Percentiles rank a stretch among this genome's conserved stretches.
Conservation (phyloP, 2,888 invertebrate species). For the Ochropacha duplaris region DNA sequence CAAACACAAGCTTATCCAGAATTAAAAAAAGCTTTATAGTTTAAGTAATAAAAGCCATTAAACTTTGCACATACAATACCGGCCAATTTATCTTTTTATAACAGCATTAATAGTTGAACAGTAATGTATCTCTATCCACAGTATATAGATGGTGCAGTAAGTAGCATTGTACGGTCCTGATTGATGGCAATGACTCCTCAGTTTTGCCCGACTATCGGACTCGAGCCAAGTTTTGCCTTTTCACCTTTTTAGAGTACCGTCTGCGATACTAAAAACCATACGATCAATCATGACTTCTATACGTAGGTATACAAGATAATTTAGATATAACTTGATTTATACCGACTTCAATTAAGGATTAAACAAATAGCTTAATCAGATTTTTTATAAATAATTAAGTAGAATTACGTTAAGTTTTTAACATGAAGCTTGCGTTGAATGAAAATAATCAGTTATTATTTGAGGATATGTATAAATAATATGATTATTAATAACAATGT, state of each 20-base stretch:
- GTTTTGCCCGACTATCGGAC: conserved; percentile 42
- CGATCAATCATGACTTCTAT: not conserved
- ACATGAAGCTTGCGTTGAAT: no score
- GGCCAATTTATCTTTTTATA: not conserved
- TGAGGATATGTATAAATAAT: no score
- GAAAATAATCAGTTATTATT: no score
- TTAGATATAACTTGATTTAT: not conserved
- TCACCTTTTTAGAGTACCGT: conserved; percentile 55
- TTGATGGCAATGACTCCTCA: conserved; percentile 71
- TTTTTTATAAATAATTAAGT: no score
- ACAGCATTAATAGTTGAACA: not conserved
- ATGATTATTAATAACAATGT: no score
- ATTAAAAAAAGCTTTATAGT: no score
- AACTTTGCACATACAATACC: not conserved
- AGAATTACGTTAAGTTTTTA: no score
- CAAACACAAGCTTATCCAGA: no score
- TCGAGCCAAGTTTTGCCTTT: conserved; percentile 61
- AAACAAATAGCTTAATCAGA: no score
- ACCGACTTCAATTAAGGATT: no score
- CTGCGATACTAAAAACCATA: conserved; percentile 16
- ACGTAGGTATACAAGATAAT: not conserved
- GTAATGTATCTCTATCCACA: not conserved
- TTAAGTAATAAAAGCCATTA: no score
- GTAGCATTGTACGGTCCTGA: conserved; percentile 45
- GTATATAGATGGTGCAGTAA: not conserved